These are phyloP conservation scores for Neosilurus mollespiculum DNA, from an alignment of 2,797 vertebrate genomes.

Conservation along the genomic window DNA sequence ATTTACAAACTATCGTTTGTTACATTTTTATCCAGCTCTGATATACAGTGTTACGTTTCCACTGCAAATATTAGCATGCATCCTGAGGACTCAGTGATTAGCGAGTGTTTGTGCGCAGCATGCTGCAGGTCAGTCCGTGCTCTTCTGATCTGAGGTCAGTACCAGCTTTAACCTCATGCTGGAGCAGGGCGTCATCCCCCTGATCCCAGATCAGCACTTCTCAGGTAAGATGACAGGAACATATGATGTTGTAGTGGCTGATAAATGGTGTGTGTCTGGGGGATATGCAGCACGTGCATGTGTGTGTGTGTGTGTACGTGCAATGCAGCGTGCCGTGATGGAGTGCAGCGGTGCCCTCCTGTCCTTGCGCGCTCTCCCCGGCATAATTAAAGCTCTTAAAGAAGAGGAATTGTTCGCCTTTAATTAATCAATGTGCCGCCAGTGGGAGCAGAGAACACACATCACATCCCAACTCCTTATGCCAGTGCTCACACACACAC, in stretches of 20 bases:
- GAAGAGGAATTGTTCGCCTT: slow-evolving; percentile 72
- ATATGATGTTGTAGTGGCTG: slow-evolving; percentile 30
- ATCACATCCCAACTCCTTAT: slow-evolving; percentile 23
- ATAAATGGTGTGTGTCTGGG: slow-evolving; percentile 36
- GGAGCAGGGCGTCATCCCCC: not conserved
- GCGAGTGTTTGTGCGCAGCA: not conserved
- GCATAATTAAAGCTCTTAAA: slow-evolving; percentile 73
- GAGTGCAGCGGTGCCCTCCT: slow-evolving; percentile 58
- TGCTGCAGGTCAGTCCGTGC: not conserved
- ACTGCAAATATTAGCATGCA: not conserved
- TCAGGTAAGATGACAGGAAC: not conserved
- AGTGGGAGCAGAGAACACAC: slow-evolving; percentile 47
- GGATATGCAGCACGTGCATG: slow-evolving; percentile 20
- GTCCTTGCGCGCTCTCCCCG: slow-evolving; percentile 65
- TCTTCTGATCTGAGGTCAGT: slow-evolving; percentile 26
- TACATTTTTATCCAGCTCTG: not conserved
- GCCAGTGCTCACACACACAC: not conserved
- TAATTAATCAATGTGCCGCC: slow-evolving; percentile 71
- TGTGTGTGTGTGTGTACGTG: slow-evolving; percentile 2
- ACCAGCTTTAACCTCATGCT: not conserved
- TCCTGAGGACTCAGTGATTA: not conserved
- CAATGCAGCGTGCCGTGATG: slow-evolving; percentile 55
- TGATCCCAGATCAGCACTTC: slow-evolving; percentile 19
- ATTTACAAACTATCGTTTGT: not conserved
- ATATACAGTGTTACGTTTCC: not conserved